Evolutionary conservation across 2,797 vertebrate genomes (phyloP).

Genomic region (Leptatherina wallacei): DNA sequence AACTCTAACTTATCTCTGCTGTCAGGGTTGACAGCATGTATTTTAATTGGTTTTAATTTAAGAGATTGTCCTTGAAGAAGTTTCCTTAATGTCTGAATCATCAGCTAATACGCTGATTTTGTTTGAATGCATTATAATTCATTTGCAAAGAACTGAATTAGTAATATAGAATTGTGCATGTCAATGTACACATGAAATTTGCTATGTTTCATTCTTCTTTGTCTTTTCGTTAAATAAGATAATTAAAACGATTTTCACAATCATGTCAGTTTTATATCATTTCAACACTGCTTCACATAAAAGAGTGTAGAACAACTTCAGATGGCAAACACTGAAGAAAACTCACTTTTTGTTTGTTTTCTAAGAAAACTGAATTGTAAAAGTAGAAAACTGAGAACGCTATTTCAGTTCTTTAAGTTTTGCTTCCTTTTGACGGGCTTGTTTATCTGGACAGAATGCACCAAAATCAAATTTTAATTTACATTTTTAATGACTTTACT

Average conservation of each 20-base stretch:
- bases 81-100: conserved; percentile 7
- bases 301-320: conserved; percentile 1
- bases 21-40: conserved; percentile 30
- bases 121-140: conserved; percentile 8
- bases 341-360: background rate
- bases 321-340: background rate
- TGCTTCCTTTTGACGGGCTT: background rate
- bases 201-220: background rate
- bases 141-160: conserved; percentile 15
- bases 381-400: too few species aligned
- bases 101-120: conserved; percentile 10
- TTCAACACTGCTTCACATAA: background rate
- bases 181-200: conserved; percentile 1
- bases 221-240: background rate
- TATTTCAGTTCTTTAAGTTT: background rate
- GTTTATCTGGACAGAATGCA: background rate
- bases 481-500: background rate
- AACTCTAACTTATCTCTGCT: conserved; percentile 22
- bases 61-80: background rate
- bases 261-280: background rate
- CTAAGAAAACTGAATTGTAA: too few species aligned
- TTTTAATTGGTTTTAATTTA: background rate
- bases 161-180: conserved; percentile 2
- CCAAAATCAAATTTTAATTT: background rate
- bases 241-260: background rate